Evolutionary conservation across 2,113 vertebrate species (phyloP).

Genomic region (Suricata suricatta): DNA sequence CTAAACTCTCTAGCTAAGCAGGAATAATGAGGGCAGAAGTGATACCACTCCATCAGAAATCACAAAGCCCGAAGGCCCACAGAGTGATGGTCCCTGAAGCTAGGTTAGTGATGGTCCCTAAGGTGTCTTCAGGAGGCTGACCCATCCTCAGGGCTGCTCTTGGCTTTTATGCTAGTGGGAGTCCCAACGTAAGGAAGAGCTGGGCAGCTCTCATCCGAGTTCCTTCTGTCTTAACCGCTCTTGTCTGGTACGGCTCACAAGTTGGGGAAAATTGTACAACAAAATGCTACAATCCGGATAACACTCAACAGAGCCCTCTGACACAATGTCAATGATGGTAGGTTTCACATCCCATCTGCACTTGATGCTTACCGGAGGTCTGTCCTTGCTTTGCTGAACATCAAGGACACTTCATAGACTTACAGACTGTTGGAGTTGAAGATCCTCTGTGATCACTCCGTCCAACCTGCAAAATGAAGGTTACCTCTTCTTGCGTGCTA

Average conservation of each 20-base stretch:
- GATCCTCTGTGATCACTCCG: background rate
- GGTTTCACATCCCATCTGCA: background rate
- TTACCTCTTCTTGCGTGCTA: background rate
- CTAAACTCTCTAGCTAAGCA: background rate
- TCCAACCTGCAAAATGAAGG: background rate
- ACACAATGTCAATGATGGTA: background rate
- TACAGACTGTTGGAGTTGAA: background rate
- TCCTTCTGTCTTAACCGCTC: background rate
- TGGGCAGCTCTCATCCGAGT: background rate
- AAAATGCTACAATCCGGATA: background rate
- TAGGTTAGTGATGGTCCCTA: background rate
- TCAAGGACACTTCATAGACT: background rate
- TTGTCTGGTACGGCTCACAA: background rate
- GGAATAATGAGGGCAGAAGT: background rate
- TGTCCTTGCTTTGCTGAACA: background rate
- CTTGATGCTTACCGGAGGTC: background rate
- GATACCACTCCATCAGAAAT: background rate
- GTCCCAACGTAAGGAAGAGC: background rate
- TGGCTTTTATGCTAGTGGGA: background rate
- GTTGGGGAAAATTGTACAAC: background rate
- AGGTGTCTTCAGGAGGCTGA: background rate
- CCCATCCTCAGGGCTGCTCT: background rate
- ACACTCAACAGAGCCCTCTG: background rate
- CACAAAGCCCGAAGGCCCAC: background rate
- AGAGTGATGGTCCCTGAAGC: background rate